These are phyloP conservation scores for Amphimallon solstitiale DNA, from an alignment of 2,888 invertebrate genomes.

Conservation along the genomic window DNA sequence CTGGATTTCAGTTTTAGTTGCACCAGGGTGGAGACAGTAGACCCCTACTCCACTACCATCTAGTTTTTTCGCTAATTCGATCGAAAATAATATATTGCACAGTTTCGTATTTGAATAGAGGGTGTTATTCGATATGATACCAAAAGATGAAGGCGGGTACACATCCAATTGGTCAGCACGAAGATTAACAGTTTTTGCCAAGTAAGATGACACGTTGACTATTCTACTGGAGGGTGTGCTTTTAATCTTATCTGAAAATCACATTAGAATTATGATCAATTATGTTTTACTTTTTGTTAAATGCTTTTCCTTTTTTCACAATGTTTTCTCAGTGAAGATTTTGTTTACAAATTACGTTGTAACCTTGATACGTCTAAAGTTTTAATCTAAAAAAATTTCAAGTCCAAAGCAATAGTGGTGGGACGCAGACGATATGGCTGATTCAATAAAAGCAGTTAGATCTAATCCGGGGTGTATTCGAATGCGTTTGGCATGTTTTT, in stretches of 20 bases:
- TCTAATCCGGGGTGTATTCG: too few species aligned
- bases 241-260: conserved; percentile 63
- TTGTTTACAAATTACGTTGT: too few species aligned
- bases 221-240: conserved; percentile 51
- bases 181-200: conserved; percentile 12
- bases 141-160: conserved; percentile 1
- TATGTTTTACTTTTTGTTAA: too few species aligned
- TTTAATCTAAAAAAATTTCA: too few species aligned
- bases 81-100: conserved; percentile 51
- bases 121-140: not conserved
- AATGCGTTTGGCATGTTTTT: too few species aligned
- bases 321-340: too few species aligned
- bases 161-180: conserved; percentile 10
- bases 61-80: conserved; percentile 48
- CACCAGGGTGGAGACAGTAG: conserved; percentile 54
- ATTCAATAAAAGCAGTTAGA: too few species aligned
- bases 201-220: conserved; percentile 52
- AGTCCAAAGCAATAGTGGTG: too few species aligned
- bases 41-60: conserved; percentile 46
- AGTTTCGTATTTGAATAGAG: conserved; percentile 48
- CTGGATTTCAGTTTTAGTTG: conserved; percentile 37
- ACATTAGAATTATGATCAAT: not conserved
- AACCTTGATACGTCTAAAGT: too few species aligned
- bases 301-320: too few species aligned
- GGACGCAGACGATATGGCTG: too few species aligned